Base-by-base conservation (phyloP, 2,113 vertebrate species). In the Pterocles gutturalis region DNA sequence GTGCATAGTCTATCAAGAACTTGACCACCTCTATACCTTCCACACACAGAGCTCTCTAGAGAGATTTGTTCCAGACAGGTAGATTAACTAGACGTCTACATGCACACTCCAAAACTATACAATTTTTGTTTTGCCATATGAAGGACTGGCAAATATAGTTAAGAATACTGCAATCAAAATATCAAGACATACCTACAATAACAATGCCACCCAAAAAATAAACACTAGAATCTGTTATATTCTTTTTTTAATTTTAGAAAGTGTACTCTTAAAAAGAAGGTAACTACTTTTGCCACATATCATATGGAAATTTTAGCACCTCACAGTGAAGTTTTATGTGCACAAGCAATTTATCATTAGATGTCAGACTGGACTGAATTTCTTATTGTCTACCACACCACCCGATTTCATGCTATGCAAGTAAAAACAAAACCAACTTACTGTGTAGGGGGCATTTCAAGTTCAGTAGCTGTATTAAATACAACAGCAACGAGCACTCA, bases 351-450 rank as follows among this genome's bases (percentile, higher is more conserved):
- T 65, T 61, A 89, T 71, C 76, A 78, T 8, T 43, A 83, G 21
- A 45, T 48, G 69, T 48, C 65, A 87, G 55, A 55, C 66, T 51
- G 61, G 67, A 34, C 65, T n/a, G 46, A 13, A 2, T 21, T 80
- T 90, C 61, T 92, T 81, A 71, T 29, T 83, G 76, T n/a, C 43
- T 60, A 79, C 20, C 17, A 7, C 22, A 25, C 31, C 45, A 51
- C 13, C 2, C 85, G 86, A 75, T 83, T 95, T 96, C 88, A 97
- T 69, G 83, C 90, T 75, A n/a, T 57, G 77, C 89, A 96, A 95
- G 69, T 91, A 93, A 89, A 96, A 90, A 94, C 92, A 96, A 95
- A 96, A 83, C 46, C 79, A n/a, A 34, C 41, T 51, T 62, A 81
- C 67, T 33, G 72, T 12, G 24, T 34, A 94, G 38, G 48, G 93